Base-by-base conservation (phyloP, 1,140 invertebrate species). In the Babylonia areolata region DNA sequence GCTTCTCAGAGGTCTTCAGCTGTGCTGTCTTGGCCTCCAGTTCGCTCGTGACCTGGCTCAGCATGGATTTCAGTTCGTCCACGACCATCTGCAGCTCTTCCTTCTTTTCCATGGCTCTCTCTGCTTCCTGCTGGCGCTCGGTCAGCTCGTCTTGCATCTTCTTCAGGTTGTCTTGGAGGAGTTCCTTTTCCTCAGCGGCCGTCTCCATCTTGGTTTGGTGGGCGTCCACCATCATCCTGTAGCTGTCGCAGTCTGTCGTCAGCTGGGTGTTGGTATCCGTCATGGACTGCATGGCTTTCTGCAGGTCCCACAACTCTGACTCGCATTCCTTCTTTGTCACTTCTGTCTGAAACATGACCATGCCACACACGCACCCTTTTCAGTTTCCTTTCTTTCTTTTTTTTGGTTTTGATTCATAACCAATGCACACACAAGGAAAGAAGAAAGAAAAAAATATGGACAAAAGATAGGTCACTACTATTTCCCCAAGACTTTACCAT, bases 1-100 rank as follows among this genome's bases (percentile, higher is more conserved):
- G 69, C 9, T 87, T 73, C 23, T 82, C 84, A 12, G 87, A 71
- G 20, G 83, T 54, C 33, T 83, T 84, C 23, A 90, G 17, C 35
- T 90, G 81, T 23, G 40, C 85, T 3, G 87, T 79, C 28, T 87
- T 87, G 0, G 73, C 78, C 46, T 87, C 79, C 17, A 89, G 78
- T 20, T 88, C 82, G 69, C 51, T 58, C 11, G 88, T 87, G 28
- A 86, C 87, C 31, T 87, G 35, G 40, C 87, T 88, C 0, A 90
- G 58, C 88, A 90, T 90, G n/a, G 87, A 81, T 39, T 86, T 54
- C n/a, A 90, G 77, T 33, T 87, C 86, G 12, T 39, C 54, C 33
- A 89, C 58, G 82, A 86, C 85, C 20, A 85, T 75, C 39, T 80
- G 75, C 84, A 85, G 42, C 51, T 78, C 75, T 71, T 84, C 80